Evolutionary conservation across 1,140 invertebrate genomes (phyloP), one percentile per base, ranked within the genome.

Genomic region (Tachypleus tridentatus): DNA sequence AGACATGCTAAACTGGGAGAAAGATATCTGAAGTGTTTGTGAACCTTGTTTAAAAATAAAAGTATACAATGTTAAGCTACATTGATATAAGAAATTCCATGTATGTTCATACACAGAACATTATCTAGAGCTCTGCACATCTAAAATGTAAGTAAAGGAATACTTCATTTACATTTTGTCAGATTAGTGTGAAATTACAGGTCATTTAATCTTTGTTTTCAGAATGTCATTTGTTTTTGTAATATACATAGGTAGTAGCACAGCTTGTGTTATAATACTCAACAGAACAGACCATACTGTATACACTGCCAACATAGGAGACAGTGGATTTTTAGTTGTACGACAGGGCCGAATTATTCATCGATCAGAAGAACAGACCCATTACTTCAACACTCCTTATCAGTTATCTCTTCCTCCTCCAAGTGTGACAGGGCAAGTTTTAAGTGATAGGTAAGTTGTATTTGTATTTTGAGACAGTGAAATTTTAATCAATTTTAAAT

Each of bases 361-460:
- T 76, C 84, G 91, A 63, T 95, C 91, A 1, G 87, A 91, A 71
- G 95, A 98, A 77, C 95, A 98, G 75, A 93, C 96, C 73, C 95
- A 98, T 78, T 97, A 97, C 76, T 98, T 98, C 77, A 98, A 98
- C 79, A 97, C 96, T 50, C 96, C 96, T 5, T 98, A 94, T 80
- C 95, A 98, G 78, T 81, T 98, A 60, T 91, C 93, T 54, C 79
- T 97, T 67, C 89, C 93, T 58, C 96, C 95, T 29, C 91, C 93
- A 4, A 87, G 87, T 57, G 87, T 92, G 70, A 86, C 87, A 67
- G 84, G 84, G 48, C 84, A 86, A 71, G 90, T 93, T 51, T 82
- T 93, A 4, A 91, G 88, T 75, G 93, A 94, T 78, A 92, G 86
- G 88, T 90, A 74, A 72, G 72, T 67, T 57, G 29, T 29, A 29